These are phyloP conservation scores for Leucoraja erinaceus DNA, from an alignment of 2,113 vertebrate genomes.

Conservation along the genomic window DNA sequence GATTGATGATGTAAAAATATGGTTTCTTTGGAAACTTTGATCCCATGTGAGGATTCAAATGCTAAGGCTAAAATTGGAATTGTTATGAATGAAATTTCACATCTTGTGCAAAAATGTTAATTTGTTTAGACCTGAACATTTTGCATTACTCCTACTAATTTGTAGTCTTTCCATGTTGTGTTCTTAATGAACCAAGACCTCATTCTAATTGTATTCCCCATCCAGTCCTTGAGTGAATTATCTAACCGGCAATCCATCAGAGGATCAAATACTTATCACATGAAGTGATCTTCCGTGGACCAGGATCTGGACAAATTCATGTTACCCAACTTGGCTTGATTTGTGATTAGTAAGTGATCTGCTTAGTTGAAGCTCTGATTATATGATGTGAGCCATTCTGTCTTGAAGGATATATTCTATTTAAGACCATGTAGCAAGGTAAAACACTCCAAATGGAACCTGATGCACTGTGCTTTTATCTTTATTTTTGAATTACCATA, in stretches of 20 bases:
- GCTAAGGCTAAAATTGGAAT: background rate
- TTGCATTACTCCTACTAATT: background rate
- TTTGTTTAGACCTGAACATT: background rate
- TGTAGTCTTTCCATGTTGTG: background rate
- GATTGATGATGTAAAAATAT: background rate
- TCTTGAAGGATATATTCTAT: background rate
- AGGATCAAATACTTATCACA: slow-evolving; percentile 24
- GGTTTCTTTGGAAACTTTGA: background rate
- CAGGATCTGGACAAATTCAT: slow-evolving; percentile 16
- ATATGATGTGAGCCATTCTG: background rate
- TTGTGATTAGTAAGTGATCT: slow-evolving; percentile 5
- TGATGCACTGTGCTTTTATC: background rate
- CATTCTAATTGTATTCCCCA: slow-evolving; percentile 30
- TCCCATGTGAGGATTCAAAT: background rate
- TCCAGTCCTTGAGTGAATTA: slow-evolving; percentile 37
- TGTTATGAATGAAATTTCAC: background rate
- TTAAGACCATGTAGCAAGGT: background rate
- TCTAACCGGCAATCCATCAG: slow-evolving; percentile 29
- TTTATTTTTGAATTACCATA: background rate
- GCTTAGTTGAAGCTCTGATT: background rate
- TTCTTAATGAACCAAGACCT: slow-evolving; percentile 19
- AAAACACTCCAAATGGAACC: background rate
- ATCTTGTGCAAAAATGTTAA: background rate
- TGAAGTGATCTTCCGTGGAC: background rate
- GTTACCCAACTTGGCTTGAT: background rate